These are phyloP conservation scores for Emys orbicularis DNA, from an alignment of 2,797 vertebrate species.

Conservation along the genomic window DNA sequence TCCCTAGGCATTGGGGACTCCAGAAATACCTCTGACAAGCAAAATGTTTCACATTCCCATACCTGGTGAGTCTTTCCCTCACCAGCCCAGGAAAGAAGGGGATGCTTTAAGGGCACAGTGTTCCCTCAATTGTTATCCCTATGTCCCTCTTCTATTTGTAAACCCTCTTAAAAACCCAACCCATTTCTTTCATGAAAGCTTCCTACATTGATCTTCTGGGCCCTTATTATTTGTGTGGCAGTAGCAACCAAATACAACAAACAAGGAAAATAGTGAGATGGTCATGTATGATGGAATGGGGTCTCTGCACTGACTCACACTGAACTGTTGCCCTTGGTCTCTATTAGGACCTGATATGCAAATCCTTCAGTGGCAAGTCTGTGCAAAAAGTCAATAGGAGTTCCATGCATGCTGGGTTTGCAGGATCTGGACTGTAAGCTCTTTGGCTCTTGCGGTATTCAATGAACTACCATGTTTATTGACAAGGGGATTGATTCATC, in stretches of 20 bases:
- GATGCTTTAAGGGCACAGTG: neutral
- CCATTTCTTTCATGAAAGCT: neutral
- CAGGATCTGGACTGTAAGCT: neutral
- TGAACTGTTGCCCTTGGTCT: constrained; percentile 33
- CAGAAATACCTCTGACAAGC: neutral
- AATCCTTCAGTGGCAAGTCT: neutral
- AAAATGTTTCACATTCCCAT: neutral
- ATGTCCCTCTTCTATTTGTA: neutral
- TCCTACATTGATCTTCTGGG: neutral
- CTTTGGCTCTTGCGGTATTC: neutral
- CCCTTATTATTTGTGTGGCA: neutral
- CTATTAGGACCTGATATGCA: constrained; percentile 24
- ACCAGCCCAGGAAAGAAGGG: neutral
- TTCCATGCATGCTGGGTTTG: neutral
- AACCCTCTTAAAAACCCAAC: neutral
- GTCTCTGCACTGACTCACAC: neutral
- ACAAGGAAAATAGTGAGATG: accelerated
- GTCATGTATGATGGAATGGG: neutral
- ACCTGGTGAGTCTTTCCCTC: accelerated
- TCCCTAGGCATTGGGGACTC: neutral
- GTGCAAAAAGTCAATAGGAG: neutral
- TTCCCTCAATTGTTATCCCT: neutral
- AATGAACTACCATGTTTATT: neutral
- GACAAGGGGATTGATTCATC: neutral
- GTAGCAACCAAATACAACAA: neutral